Conservation (phyloP, 2,888 invertebrate species). For the Liopterus haemorrhoidalis region DNA sequence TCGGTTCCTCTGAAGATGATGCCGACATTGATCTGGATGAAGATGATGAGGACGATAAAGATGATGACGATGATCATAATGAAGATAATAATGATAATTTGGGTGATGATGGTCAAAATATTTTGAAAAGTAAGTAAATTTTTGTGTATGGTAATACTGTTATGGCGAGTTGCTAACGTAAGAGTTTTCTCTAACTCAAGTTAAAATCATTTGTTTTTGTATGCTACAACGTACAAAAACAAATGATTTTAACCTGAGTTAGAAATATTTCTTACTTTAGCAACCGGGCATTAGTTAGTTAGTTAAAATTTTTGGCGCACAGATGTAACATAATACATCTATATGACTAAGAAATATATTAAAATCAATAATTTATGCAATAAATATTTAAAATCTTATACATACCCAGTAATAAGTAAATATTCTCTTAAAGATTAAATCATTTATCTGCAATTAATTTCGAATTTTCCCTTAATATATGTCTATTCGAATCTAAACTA, state of each 20-base stretch:
- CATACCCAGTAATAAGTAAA: too few species aligned
- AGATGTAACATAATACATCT: too few species aligned
- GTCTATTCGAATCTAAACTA: too few species aligned
- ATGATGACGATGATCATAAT: conserved; percentile 32
- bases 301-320: too few species aligned
- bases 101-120: conserved; percentile 25
- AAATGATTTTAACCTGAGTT: background rate
- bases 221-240: background rate
- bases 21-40: conserved; percentile 34
- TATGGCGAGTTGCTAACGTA: background rate
- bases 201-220: conserved; percentile 4
- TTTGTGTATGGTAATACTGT: background rate
- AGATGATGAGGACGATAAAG: conserved; percentile 31
- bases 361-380: too few species aligned
- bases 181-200: background rate
- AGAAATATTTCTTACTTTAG: too few species aligned
- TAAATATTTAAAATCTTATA: too few species aligned
- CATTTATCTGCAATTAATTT: too few species aligned
- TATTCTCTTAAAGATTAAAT: too few species aligned
- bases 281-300: too few species aligned
- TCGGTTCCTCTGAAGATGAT: conserved; percentile 32
- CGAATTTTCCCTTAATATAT: too few species aligned
- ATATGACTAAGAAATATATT: too few species aligned
- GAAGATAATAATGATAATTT: conserved; percentile 31
- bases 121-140: conserved; percentile 25